Evolutionary conservation across 2,113 vertebrate species (phyloP).

Genomic region (Sinocyclocheilus rhinocerous): DNA sequence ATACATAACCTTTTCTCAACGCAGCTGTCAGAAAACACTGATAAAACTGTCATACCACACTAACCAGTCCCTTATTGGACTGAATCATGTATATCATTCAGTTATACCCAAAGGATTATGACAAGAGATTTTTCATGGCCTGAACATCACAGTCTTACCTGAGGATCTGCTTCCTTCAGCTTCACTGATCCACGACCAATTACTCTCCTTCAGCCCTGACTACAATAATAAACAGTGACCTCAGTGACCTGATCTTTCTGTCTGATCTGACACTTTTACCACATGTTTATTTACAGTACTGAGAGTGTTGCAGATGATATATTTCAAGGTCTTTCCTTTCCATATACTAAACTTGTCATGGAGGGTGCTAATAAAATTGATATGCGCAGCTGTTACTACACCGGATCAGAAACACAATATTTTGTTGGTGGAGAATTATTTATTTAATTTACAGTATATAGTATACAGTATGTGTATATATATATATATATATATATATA

Average conservation of each 20-base stretch:
- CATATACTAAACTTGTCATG: neutral
- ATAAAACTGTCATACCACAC: neutral
- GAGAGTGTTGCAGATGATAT: neutral
- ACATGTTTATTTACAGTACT: conserved; percentile 14
- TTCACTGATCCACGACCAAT: conserved; percentile 25
- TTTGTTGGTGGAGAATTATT: neutral
- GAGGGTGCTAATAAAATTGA: conserved; percentile 13
- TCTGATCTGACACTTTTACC: conserved; percentile 36
- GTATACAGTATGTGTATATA: no score
- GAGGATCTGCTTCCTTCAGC: conserved; percentile 11
- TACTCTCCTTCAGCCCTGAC: conserved; percentile 17
- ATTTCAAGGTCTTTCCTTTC: conserved; percentile 11
- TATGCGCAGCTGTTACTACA: neutral
- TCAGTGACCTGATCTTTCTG: neutral
- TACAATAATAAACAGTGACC: conserved; percentile 35
- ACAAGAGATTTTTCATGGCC: neutral
- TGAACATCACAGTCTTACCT: conserved; percentile 12
- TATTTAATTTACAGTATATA: conserved; percentile 7
- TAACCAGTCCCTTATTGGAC: conserved; percentile 9
- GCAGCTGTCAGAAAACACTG: neutral
- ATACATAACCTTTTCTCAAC: neutral
- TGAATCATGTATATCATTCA: conserved; percentile 16
- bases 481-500: no score
- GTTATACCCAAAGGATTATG: conserved; percentile 12
- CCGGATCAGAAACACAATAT: neutral